Conservation (phyloP, 1,140 invertebrate genomes). For the Orchestia grillus region DNA sequence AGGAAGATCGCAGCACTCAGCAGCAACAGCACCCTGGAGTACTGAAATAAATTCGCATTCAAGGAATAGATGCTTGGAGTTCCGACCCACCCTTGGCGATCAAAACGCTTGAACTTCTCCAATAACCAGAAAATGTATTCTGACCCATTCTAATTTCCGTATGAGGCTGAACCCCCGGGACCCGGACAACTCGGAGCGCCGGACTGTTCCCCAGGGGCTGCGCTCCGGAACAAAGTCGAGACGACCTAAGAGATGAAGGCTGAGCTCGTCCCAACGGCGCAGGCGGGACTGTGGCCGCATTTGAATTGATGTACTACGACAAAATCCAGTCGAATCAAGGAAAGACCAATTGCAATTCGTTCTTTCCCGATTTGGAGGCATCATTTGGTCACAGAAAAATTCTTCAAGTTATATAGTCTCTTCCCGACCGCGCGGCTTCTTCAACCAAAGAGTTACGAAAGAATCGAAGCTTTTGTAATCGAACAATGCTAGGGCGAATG, state of each 20-base stretch:
- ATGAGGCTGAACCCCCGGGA: not conserved
- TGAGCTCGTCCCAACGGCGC: not conserved
- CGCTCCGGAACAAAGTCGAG: not conserved
- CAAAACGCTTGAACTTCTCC: constrained; percentile 54
- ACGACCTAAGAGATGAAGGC: not conserved
- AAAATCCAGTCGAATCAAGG: not conserved
- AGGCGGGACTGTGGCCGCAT: not conserved
- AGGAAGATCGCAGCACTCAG: not conserved
- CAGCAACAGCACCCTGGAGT: constrained; percentile 7
- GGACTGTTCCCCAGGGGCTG: not conserved
- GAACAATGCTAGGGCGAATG: not conserved
- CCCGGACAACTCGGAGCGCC: constrained; percentile 2
- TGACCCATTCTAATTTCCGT: constrained; percentile 55
- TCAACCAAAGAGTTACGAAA: not conserved
- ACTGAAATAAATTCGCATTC: constrained; percentile 41
- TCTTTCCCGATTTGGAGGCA: not conserved
- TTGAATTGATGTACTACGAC: not conserved
- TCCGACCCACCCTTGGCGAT: constrained; percentile 46
- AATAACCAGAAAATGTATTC: constrained; percentile 56
- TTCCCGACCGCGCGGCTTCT: not conserved
- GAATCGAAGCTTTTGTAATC: not conserved
- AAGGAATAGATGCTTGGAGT: constrained; percentile 30
- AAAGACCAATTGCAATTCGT: not conserved
- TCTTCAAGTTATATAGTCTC: not conserved
- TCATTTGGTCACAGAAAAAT: not conserved